Conservation (phyloP, 2,888 invertebrate genomes). For the Callyntrura sp. region DNA sequence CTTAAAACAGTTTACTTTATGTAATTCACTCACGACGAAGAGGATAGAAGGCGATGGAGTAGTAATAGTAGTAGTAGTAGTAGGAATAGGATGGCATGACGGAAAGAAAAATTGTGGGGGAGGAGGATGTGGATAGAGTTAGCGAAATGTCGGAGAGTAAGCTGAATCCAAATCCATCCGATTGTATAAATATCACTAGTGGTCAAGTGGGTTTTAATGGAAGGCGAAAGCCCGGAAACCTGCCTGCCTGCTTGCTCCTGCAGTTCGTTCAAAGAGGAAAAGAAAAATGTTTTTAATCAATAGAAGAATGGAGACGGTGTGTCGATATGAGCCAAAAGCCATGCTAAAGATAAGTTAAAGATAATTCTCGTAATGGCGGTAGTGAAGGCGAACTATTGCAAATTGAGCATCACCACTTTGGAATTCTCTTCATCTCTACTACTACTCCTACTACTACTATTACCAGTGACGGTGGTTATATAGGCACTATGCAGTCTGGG, state of each 20-base stretch:
- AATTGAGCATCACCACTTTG: conserved; percentile 52
- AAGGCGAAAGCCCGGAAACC: conserved; percentile 67
- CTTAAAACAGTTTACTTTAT: not conserved
- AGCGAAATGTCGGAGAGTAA: conserved; percentile 36
- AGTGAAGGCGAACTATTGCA: conserved; percentile 10
- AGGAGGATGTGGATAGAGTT: conserved; percentile 21
- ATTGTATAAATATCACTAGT: conserved; percentile 56
- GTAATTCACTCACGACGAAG: conserved; percentile 10
- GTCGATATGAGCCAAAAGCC: conserved; percentile 28
- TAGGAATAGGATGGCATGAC: conserved; percentile 9
- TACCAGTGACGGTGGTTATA: not conserved
- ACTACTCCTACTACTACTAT: not conserved
- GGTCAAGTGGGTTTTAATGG: conserved; percentile 64
- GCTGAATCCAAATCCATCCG: conserved; percentile 68
- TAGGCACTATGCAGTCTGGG: not conserved
- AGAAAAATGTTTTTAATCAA: conserved; percentile 43
- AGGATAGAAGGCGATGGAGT: conserved; percentile 3
- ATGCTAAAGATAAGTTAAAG: conserved; percentile 43
- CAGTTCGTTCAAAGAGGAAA: not conserved
- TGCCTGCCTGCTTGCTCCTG: not conserved
- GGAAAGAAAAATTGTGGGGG: not conserved
- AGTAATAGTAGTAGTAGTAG: conserved; percentile 7
- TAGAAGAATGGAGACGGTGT: conserved; percentile 37
- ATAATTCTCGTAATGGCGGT: conserved; percentile 27
- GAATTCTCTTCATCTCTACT: not conserved